These are phyloP conservation scores for Oxyteleia sp. DNA, from an alignment of 2,888 invertebrate genomes.

Conservation along the genomic window DNA sequence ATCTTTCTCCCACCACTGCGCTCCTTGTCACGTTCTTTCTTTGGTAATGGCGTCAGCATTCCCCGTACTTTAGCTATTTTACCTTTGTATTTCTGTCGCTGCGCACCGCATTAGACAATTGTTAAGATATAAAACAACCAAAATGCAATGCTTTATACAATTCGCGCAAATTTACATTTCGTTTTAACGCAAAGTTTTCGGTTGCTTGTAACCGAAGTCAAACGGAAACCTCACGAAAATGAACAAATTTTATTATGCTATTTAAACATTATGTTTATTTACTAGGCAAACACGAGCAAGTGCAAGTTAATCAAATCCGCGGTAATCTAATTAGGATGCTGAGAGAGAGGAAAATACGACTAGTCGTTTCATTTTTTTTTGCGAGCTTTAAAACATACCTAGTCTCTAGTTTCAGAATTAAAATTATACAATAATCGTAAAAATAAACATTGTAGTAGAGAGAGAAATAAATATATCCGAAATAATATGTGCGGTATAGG, in stretches of 20 bases:
- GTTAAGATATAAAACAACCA: constrained; percentile 12
- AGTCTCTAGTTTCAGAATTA: no score
- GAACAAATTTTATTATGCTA: constrained; percentile 17
- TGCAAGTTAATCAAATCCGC: background rate
- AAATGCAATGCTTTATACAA: constrained; percentile 8
- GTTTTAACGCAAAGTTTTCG: background rate
- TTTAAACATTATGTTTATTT: constrained; percentile 17
- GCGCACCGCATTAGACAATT: constrained; percentile 20
- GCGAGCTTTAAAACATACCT: no score
- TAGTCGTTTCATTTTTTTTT: no score
- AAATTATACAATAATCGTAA: no score
- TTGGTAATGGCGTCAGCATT: constrained; percentile 35
- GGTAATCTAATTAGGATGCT: constrained; percentile 7
- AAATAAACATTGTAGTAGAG: no score
- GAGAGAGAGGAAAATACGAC: no score
- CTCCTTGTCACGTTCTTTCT: constrained; percentile 34
- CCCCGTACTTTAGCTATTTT: constrained; percentile 27
- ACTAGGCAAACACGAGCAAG: constrained; percentile 1
- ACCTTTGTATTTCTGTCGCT: constrained; percentile 19
- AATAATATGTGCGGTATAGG: no score
- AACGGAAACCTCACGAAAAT: constrained; percentile 5
- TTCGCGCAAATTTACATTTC: background rate
- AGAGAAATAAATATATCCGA: no score
- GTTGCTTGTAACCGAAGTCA: constrained; percentile 5
- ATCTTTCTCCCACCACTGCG: constrained; percentile 19